Base-by-base conservation (phyloP, 2,113 vertebrate species). In the Cathartes aura region DNA sequence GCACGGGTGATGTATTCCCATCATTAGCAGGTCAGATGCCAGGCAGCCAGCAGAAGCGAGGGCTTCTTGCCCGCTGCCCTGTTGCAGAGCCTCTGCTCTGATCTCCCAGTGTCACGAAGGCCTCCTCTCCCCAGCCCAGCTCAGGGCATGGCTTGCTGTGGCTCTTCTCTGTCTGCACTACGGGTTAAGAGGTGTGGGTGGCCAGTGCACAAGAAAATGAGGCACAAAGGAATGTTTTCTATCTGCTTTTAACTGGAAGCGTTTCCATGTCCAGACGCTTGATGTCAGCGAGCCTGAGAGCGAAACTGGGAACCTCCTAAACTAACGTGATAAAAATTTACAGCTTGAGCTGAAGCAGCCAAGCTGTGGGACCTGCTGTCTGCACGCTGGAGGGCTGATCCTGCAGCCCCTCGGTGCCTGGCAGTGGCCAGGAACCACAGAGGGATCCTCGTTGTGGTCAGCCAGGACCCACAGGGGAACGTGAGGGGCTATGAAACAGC, bases 91-190 rank as follows among this genome's bases (percentile, higher is more conserved):
- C 40, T 59, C 53, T 22, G 48, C 47, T 83, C 48, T 23, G 50
- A 12, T 34, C 58, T 50, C 43, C 62, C n/a, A 0, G 0, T 6
- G 19, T 5, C 63, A 30, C 14, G 5, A 34, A 42, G 53, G 63
- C 22, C n/a, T 59, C 47, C 26, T 10, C 56, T 75, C 52, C 24
- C 15, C 36, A 48, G 52, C n/a, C 47, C 47, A 52, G 55, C 38
- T 38, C 3, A 3, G 60, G 47, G 24, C 50, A 58, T 0, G 18
- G 70, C 60, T 78, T 21, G 26, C 47, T 38, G 50, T 7, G 55
- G 30, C 52, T 87, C 36, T 75, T 15, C 72, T 26, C 45, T 36
- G 17, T 5, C 64, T 67, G 48, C 32, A 5, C 29, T 22, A 1
- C 5, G 20, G 29, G 40, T 45, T 68, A 18, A 32, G 72, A 80